A percentile compares a stretch with the other conserved stretches of the same genome.
phyloP scores from a whole-genome alignment of 2,113 vertebrate genomes.

The Ophthalmolycus amberensis region DNA sequence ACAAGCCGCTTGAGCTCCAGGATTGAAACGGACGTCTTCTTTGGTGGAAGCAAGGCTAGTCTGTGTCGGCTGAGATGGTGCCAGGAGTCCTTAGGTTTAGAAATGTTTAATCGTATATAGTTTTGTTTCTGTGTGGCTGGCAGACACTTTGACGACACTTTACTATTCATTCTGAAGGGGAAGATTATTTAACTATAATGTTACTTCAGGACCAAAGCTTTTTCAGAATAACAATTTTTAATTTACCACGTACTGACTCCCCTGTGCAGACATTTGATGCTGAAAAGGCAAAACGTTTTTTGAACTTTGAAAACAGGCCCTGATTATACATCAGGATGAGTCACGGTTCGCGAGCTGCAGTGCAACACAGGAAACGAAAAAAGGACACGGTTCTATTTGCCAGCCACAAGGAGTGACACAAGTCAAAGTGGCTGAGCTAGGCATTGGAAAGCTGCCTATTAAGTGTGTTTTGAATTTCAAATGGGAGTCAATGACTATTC shows the following conservation, averaged over 20 bases:
- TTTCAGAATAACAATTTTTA: neutral
- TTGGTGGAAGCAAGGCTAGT: conserved; percentile 13
- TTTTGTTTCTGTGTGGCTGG: neutral
- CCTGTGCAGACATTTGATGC: neutral
- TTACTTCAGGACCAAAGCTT: neutral
- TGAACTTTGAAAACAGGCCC: neutral
- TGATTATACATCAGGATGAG: neutral
- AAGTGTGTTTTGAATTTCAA: conserved; percentile 8
- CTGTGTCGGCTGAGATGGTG: neutral
- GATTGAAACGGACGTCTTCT: neutral
- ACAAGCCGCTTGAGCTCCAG: neutral
- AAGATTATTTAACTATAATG: neutral
- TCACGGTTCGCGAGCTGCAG: neutral
- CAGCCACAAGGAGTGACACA: neutral
- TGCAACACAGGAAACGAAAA: neutral
- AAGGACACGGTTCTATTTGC: neutral
- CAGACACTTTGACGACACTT: neutral
- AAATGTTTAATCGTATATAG: neutral
- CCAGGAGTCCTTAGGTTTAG: neutral
- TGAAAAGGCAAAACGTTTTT: neutral
- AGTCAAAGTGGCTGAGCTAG: neutral
- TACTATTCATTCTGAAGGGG: neutral
- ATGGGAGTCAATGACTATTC: neutral
- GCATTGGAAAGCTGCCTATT: neutral
- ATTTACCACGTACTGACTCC: neutral